Percentiles rank a stretch among this genome's conserved stretches.
phyloP scores from a whole-genome alignment of 2,113 vertebrate genomes.

The Lepus americanus region DNA sequence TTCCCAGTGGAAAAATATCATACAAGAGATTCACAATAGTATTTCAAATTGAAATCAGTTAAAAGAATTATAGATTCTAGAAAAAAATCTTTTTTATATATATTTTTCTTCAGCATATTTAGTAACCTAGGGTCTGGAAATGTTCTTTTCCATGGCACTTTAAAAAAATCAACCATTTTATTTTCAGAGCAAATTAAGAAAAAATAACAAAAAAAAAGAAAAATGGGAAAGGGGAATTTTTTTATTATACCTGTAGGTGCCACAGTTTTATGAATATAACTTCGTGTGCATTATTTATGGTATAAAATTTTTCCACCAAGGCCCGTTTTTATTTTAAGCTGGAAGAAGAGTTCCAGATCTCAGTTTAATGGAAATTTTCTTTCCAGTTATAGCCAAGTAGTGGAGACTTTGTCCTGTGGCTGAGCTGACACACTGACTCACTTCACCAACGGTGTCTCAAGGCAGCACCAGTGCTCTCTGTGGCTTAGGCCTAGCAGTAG shows the following conservation, averaged over 20 bases:
- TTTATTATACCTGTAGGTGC: constrained; percentile 36
- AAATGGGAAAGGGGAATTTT: neutral
- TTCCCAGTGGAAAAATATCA: constrained; percentile 64
- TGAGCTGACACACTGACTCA: constrained; percentile 77
- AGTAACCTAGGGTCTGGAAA: constrained; percentile 72
- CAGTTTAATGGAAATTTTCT: constrained; percentile 67
- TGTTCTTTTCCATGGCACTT: constrained; percentile 57
- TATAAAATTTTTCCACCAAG: constrained; percentile 53
- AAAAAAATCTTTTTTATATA: constrained; percentile 64
- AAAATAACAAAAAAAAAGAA: neutral
- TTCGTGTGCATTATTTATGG: constrained; percentile 71
- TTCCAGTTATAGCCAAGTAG: constrained; percentile 69
- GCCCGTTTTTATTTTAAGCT: constrained; percentile 67
- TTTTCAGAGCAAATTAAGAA: constrained; percentile 72
- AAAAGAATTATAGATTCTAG: constrained; percentile 57
- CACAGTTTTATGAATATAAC: constrained; percentile 63
- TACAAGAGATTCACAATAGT: constrained; percentile 52
- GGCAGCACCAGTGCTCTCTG: constrained; percentile 34
- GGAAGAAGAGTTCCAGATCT: constrained; percentile 57
- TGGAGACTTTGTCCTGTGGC: constrained; percentile 67
- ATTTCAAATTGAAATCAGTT: constrained; percentile 66
- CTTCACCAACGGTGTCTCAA: constrained; percentile 62
- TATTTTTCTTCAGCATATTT: constrained; percentile 75
- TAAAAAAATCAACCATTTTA: constrained; percentile 70
- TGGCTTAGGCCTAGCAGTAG: constrained; percentile 26